Base-by-base conservation (phyloP, 2,888 invertebrate species). In the Lithodes maja region DNA sequence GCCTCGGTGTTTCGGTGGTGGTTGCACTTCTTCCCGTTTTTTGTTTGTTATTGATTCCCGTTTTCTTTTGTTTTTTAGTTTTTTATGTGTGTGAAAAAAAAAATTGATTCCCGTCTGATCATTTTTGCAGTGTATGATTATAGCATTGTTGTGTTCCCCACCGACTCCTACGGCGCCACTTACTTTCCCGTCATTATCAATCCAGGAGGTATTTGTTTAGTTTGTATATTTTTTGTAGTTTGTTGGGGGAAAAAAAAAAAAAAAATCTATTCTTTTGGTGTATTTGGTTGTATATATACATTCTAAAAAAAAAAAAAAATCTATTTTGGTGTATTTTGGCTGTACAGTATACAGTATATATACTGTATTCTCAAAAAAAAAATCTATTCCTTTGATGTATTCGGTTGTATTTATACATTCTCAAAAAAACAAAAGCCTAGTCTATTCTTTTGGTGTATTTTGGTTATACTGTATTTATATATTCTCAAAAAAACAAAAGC, bases 121-220 rank as follows among this genome's bases (percentile, higher is more conserved):
- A 17, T 74, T 74, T 33, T 88, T 90, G 54, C 90, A 91, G 91
- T 90, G 61, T 91, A 91, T 83, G 90, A 91, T 83, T 83, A 86
- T 86, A 88, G 88, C 83, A 87, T 91, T 82, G 83, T 88, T 79
- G 90, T 91, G 79, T 91, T 89, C 84, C 91, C 91, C 50, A 91
- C 91, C 68, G 91, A 91, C 83, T 90, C 91, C 17, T 90, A 88
- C 2, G 91, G 91, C 15, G 79, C 87, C 61, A 88, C 91, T 71
- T 91, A 91, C 83, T 77, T 91, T 83, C 91, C 91, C 55, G 80
- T 86, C 69, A 91, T 91, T 71, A 69, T 91, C 74, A 91, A 91
- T 71, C 90, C 88, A 15, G 75, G 88, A 91, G 90, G 91, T 91
- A 91, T 81, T 89, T 69, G n/a, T 15, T 33, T 15, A 81, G 33